Evolutionary conservation across 2,113 vertebrate genomes (phyloP), one percentile per base, ranked within the genome.

Genomic region (Anarhynchus alexandrinus): DNA sequence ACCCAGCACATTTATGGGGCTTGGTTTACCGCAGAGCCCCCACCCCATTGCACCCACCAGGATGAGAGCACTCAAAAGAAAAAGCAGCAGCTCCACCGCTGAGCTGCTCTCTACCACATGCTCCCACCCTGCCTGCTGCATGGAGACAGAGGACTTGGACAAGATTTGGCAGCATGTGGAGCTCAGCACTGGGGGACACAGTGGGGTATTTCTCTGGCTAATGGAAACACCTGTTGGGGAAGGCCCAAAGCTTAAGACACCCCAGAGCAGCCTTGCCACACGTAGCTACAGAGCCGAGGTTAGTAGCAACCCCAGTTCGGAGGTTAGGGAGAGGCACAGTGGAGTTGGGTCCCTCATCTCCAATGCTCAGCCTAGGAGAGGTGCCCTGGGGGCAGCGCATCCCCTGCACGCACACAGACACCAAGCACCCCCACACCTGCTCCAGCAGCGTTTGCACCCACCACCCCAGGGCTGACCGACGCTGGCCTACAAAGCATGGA

Each of bases 1-100:
- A 91, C 70, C 30, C 87, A 54, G 94, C 82, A 90, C 71, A 85
- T 42, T 85, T 47, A 77, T 9, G 67, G 78, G 86, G 40, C 73
- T 91, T 90, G 74, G 61, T 91, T 96, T 96, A 90, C 85, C 6
- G 43, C 90, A 96, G 79, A 93, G 82, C 82, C 90, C 84, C 78
- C 78, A 90, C 70, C 61, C 74, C 78, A 49, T 1, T 69, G 96
- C 90, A 91, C 84, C 78, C 92, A 95, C 70, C 54, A 85, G 89
- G 26, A 88, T 62, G 61, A 94, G 30, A 92, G 52, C 55, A 64
- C 42, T 55, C 16, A 21, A 61, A 90, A 32, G 36, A 22, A 58
- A 32, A 62, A 73, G 19, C 2, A 69, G 79, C 88, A 77, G 64
- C 88, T 92, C 79, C 13, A 34, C 10, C 38, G 42, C 86, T 3